Base-by-base conservation (phyloP, 2,888 invertebrate species). In the Apodemia duryi region DNA sequence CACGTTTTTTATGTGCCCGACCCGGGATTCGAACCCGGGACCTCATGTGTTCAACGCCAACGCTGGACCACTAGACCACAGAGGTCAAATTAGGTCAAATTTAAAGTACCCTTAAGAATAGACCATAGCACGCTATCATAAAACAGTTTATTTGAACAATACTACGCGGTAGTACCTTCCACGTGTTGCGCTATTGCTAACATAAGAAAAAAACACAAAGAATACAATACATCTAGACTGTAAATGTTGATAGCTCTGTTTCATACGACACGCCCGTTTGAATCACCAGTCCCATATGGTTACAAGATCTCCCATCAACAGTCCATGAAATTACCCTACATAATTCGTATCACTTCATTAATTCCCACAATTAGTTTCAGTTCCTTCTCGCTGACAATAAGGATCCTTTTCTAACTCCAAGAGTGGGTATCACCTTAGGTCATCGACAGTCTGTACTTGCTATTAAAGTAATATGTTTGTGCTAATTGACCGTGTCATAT, bases 391-490 rank as follows among this genome's bases (percentile, higher is more conserved):
- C 7, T 61, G n/a, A 67, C 46, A 68, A 72, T 71, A 76, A 76
- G 69, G 72, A 66, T 66, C 65, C 73, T 79, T 68, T 77, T 81
- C 32, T 57, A 35, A 64, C 67, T 66, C 57, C 67, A 64, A 66
- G 65, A 66, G 67, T 61, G 57, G 63, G 54, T 68, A 68, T 67
- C 69, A 68, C 68, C 68, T 70, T 66, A 80, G 80, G 76, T 83
- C 86, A 83, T 82, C 84, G 83, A 85, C 86, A 84, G 84, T 80
- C 83, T 87, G 88, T 81, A 78, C 77, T 81, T 75, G 79, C 80
- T 80, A 86, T 86, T 82, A 86, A 79, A 43, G 10, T 43, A 43
- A 63, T 62, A 66, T 68, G 76, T 77, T 77, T 75, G 75, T 75
- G 77, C 71, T 76, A 77, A 78, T 77, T 75, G 78, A 76, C 70